Conservation (phyloP, 2,113 vertebrate genomes). For the Heterocephalus glaber region DNA sequence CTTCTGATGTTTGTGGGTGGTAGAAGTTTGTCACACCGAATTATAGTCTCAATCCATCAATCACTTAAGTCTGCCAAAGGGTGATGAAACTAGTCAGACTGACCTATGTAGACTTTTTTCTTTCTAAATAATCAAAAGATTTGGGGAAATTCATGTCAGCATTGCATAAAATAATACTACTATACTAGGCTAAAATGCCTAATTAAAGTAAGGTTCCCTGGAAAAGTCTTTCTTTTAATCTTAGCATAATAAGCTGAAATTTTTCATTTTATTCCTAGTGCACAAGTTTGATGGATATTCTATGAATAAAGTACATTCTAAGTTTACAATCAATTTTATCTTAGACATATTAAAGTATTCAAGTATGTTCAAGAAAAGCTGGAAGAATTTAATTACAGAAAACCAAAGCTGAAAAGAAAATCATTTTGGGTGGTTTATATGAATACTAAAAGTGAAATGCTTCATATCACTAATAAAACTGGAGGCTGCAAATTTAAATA, state of each 20-base stretch:
- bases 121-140: background rate
- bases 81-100: no score
- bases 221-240: background rate
- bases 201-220: background rate
- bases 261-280: background rate
- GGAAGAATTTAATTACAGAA: conserved; percentile 13
- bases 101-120: background rate
- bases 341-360: background rate
- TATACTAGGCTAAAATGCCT: background rate
- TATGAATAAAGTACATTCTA: background rate
- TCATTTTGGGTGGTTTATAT: conserved; percentile 12
- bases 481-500: conserved; percentile 75
- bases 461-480: conserved; percentile 72
- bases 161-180: background rate
- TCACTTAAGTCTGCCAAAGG: background rate
- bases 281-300: background rate
- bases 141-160: background rate
- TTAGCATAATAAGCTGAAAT: background rate
- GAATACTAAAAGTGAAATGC: conserved; percentile 70
- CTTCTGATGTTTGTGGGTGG: background rate
- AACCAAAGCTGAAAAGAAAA: conserved; percentile 27
- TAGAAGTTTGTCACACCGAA: background rate
- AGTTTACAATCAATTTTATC: conserved; percentile 14
- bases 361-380: conserved; percentile 18
- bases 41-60: background rate